phyloP scores from a whole-genome alignment of 2,113 vertebrate species.

The Epinephelus cyanopodus region DNA sequence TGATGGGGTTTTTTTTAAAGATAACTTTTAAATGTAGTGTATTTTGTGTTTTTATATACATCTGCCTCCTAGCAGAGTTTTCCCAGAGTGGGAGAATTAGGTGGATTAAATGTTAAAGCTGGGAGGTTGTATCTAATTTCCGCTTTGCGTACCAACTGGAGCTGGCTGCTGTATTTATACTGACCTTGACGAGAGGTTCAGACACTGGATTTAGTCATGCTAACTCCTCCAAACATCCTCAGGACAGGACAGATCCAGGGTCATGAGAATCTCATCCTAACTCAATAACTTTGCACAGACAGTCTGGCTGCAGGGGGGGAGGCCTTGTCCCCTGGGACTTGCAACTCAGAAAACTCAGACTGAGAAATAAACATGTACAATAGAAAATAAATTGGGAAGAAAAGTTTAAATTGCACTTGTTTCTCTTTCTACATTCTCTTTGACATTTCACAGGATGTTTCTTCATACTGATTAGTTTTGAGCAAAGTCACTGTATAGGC shows the following conservation, averaged over 20 bases:
- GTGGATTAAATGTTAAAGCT: conserved; percentile 39
- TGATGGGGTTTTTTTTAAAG: not conserved
- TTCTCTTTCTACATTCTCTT: not conserved
- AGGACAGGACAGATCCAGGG: conserved; percentile 32
- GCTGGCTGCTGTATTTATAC: conserved; percentile 34
- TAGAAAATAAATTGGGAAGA: not conserved
- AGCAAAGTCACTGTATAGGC: not conserved
- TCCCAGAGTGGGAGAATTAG: conserved; percentile 24
- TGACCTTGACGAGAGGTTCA: conserved; percentile 40
- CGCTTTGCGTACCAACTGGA: conserved; percentile 9
- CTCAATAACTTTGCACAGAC: conserved; percentile 35
- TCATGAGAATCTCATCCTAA: conserved; percentile 68
- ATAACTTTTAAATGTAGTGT: not conserved
- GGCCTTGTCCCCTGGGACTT: conserved; percentile 6
- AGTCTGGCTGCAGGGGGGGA: conserved; percentile 26
- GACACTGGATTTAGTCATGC: conserved; percentile 48
- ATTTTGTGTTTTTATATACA: not conserved
- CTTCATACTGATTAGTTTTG: not conserved
- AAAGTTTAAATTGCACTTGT: not conserved
- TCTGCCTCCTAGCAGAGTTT: not conserved
- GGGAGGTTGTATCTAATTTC: conserved; percentile 41
- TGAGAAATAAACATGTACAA: conserved; percentile 31
- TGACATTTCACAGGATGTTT: not conserved
- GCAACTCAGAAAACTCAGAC: not conserved
- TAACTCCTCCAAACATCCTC: conserved; percentile 34